Evolutionary conservation across 2,797 vertebrate species (phyloP), one percentile per base, ranked within the genome.

Genomic region (Hippocampus kuda): DNA sequence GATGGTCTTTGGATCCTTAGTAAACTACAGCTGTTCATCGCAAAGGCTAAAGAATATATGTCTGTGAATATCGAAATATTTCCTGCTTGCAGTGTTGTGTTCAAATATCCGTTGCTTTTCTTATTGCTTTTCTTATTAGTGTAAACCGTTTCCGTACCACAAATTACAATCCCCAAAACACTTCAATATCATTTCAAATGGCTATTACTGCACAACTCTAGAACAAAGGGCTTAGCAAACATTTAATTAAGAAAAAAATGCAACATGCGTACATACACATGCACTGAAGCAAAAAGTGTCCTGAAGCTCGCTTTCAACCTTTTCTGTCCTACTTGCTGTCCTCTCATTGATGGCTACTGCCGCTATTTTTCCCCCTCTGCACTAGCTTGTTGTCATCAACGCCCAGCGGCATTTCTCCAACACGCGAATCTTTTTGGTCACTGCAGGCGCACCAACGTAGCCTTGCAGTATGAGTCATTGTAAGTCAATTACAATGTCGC

Each of bases 361-460:
- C 24, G 53, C n/a, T 24, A 12, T 12, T 24, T 12, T 5, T 2
- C 53, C n/a, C 22, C 63, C 63, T 20, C 8, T 11, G 44, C 44
- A 27, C 22, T 26, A 13, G 62, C 22, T 64, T 44, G 22, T 46
- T 64, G 41, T 46, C 41, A 24, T 46, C 41, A 64, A 64, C 41
- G 46, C 62, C 42, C 62, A 38, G 59, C 30, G 18, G 34, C 60
- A 62, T 62, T 62, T 62, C 38, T 62, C 34, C 34, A 62, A 62
- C 34, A 12, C 38, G n/a, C 4, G 18, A n/a, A 3, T 20, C 10
- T 63, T 63, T 62, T 42, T 63, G 27, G 20, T 5, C 34, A 62
- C 34, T 12, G 34, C 60, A 60, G 59, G 59, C 59, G 15, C 59
- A 61, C 18, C 62, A 46, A 24, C 5, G 62, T 42, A 48, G 44